A percentile compares a stretch with the other conserved stretches of the same genome.
Evolutionary conservation across 2,797 vertebrate genomes (phyloP).

Genomic region (Scyliorhinus canicula): DNA sequence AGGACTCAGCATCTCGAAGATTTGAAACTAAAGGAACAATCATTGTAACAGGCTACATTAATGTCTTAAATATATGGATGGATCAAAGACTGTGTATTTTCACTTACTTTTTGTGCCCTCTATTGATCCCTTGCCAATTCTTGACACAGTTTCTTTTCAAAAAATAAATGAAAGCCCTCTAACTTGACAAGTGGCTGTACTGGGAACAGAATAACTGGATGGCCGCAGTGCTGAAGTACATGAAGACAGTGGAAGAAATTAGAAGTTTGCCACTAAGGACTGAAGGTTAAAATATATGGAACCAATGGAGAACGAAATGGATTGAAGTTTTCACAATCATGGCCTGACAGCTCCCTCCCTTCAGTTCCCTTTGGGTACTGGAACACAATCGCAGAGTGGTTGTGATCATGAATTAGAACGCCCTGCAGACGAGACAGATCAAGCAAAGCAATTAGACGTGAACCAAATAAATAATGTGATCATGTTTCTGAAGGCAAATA

Average conservation of each 20-base stretch:
- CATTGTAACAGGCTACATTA: neutral
- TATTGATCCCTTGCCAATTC: constrained; percentile 10
- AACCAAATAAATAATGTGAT: neutral
- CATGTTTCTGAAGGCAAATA: neutral
- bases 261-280: constrained; percentile 17
- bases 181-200: neutral
- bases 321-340: constrained; percentile 1
- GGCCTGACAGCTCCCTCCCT: neutral
- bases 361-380: neutral
- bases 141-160: neutral
- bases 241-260: neutral
- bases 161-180: neutral
- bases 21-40: neutral
- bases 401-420: neutral
- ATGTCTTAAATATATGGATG: constrained; percentile 13
- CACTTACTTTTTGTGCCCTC: neutral
- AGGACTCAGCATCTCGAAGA: neutral
- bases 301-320: neutral
- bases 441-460: neutral
- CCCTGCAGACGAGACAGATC: neutral
- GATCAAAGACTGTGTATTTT: constrained; percentile 1
- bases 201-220: neutral
- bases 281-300: neutral
- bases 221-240: too few relatives aligned
- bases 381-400: neutral